These are phyloP conservation scores for Volucella inflata DNA, from an alignment of 2,888 invertebrate species.

Conservation along the genomic window DNA sequence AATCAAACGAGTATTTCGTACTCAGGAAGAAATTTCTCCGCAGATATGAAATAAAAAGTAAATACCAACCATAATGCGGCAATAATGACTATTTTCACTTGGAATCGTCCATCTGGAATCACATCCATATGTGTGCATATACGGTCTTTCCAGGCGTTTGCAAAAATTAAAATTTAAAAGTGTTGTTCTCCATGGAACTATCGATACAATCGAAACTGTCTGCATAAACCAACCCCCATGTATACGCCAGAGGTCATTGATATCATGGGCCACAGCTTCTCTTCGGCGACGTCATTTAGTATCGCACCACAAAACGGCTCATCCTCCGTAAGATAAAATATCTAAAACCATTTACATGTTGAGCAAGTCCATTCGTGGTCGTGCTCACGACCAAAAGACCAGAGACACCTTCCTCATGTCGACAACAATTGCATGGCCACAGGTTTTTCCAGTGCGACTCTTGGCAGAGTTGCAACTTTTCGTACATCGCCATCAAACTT, in stretches of 20 bases:
- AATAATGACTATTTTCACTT: conserved; percentile 30
- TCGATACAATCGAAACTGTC: conserved; percentile 44
- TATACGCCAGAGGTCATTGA: conserved; percentile 47
- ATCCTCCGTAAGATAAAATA: conserved; percentile 54
- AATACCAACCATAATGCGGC: conserved; percentile 14
- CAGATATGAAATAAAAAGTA: background rate
- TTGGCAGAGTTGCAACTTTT: background rate
- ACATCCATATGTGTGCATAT: background rate
- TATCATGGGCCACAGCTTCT: background rate
- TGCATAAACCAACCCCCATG: conserved; percentile 35
- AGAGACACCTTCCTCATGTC: conserved; percentile 50
- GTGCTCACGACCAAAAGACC: conserved; percentile 52
- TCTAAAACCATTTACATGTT: conserved; percentile 39
- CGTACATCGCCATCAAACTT: conserved; percentile 39
- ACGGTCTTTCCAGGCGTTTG: conserved; percentile 14
- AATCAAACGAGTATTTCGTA: conserved; percentile 35
- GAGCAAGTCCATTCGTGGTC: conserved; percentile 26
- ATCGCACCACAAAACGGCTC: conserved; percentile 35
- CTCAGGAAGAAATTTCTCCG: conserved; percentile 68
- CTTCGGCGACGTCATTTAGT: conserved; percentile 2
- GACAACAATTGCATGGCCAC: conserved; percentile 54
- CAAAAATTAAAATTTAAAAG: conserved; percentile 64
- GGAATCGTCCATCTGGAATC: conserved; percentile 34
- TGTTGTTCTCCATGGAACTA: conserved; percentile 49
- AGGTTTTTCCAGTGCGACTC: conserved; percentile 52